Conservation (phyloP, 2,888 invertebrate species). For the Amblyjoppa proteus region DNA sequence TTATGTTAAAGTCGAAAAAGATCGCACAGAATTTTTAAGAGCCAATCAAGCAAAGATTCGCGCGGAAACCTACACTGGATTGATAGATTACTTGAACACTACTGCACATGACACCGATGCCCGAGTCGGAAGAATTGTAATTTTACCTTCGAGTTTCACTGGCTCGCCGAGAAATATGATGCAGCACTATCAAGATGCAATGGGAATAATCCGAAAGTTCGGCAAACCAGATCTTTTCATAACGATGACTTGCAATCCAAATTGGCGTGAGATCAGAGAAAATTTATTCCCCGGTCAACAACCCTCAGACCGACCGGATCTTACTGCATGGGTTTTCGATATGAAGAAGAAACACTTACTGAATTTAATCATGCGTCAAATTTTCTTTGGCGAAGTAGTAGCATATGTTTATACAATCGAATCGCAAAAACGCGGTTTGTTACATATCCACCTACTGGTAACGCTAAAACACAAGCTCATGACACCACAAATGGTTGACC, state of each 20-base stretch:
- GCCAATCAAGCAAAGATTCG: too few relatives aligned
- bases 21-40: background rate
- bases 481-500: constrained; percentile 46
- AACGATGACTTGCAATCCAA: background rate
- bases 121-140: constrained; percentile 36
- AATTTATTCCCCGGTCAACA: constrained; percentile 57
- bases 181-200: constrained; percentile 48
- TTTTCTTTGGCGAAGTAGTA: background rate
- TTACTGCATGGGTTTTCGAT: background rate
- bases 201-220: constrained; percentile 42
- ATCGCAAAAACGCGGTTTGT: constrained; percentile 31
- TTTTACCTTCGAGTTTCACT: constrained; percentile 40
- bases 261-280: constrained; percentile 36
- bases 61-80: background rate
- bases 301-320: constrained; percentile 67
- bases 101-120: constrained; percentile 3
- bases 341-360: background rate
- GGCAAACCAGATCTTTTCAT: constrained; percentile 28
- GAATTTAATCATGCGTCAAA: background rate
- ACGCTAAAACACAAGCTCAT: constrained; percentile 66
- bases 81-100: constrained; percentile 28
- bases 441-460: constrained; percentile 66
- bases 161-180: constrained; percentile 48
- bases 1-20: constrained; percentile 38
- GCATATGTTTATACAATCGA: background rate